Base-by-base conservation (phyloP, 2,888 invertebrate species). In the Poecilus cupreus region DNA sequence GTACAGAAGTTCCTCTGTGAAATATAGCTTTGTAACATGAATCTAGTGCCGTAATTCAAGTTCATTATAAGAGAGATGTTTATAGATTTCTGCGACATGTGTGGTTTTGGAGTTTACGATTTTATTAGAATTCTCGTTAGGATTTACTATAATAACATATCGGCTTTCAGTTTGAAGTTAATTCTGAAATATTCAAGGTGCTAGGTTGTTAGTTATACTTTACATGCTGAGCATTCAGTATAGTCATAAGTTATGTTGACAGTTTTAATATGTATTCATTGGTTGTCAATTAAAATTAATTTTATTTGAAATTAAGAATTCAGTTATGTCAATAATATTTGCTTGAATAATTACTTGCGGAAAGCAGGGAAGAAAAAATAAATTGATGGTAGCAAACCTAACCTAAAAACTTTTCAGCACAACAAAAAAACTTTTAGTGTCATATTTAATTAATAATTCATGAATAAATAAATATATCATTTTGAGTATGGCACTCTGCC, bases 81-180 rank as follows among this genome's bases (percentile, higher is more conserved):
- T 37, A 16, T 18, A 37, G 37, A 10, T 16, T 32, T 64, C 16
- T 16, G 26, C 16, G n/a, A n/a, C 60, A 20, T 20, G 49, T 49
- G 1, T 60, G 60, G 3, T 60, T 60, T 60, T 60, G 18, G 32
- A 60, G n/a, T 60, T 60, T 60, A 60, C 18, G 51, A 51, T 68
- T 32, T 68, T 32, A 68, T 37, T 68, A 68, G 64, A 68, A 68
- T 68, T 68, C 64, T 68, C n/a, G 24, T 26, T 22, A 8, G 60
- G 60, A 60, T 60, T 60, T 13, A 22, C 24, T n/a, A n/a, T n/a
- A 11, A 37, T 37, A 68, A 68, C 64, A 68, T 32, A 68, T 68
- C 64, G 32, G 32, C 64, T 68, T 68, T 68, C 64, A 68, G 37
- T 68, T 68, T 37, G 64, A 37, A 68, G 18, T 68, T 68, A 68